phyloP scores from a whole-genome alignment of 1,140 invertebrate species.

The Ganaspis sp. region DNA sequence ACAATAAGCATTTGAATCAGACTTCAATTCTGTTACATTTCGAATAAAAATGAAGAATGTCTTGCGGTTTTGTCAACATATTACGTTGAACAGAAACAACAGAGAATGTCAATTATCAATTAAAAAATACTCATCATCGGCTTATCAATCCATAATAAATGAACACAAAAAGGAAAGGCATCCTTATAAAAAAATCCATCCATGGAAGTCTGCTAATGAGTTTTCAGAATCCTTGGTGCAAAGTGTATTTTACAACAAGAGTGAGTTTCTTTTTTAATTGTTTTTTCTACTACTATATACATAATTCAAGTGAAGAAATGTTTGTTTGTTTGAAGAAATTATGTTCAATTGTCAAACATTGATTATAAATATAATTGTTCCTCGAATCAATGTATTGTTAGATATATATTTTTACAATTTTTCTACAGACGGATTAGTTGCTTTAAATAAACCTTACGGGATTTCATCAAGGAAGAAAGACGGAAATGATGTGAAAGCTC shows the following conservation, averaged over 20 bases:
- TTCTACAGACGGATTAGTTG: slow-evolving; percentile 69
- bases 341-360: neutral
- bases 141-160: neutral
- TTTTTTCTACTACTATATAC: neutral
- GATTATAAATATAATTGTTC: neutral
- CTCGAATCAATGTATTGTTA: neutral
- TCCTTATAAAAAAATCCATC: slow-evolving; percentile 32
- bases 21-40: no score
- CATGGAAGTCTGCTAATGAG: slow-evolving; percentile 12
- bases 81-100: neutral
- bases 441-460: slow-evolving; percentile 74
- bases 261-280: slow-evolving; percentile 10
- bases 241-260: slow-evolving; percentile 29
- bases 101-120: neutral
- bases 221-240: slow-evolving; percentile 17
- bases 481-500: neutral
- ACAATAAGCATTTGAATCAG: no score
- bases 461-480: slow-evolving; percentile 47
- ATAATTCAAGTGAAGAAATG: no score
- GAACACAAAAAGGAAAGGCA: slow-evolving; percentile 33
- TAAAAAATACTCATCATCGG: neutral
- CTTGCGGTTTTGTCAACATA: no score
- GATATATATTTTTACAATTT: slow-evolving; percentile 22
- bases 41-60: no score
- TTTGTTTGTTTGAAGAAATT: no score